phyloP scores from a whole-genome alignment of 2,113 vertebrate species.

The Rafetus swinhoei region DNA sequence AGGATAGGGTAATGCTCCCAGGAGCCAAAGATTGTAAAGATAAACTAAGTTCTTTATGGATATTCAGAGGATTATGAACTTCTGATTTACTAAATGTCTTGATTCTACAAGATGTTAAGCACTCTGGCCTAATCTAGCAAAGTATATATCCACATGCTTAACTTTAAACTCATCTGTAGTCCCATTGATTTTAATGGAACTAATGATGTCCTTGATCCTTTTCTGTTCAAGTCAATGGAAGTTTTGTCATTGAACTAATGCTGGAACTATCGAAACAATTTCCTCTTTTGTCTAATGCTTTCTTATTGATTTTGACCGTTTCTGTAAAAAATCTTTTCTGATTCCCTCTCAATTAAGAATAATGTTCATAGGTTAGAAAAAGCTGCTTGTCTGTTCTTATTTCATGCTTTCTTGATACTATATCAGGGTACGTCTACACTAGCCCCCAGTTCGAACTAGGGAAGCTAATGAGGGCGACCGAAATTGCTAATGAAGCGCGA shows the following conservation, averaged over 20 bases:
- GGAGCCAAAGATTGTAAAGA: background rate
- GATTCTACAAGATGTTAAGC: background rate
- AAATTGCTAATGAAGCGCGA: no score
- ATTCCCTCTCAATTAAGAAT: background rate
- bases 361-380: background rate
- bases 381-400: background rate
- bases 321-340: background rate
- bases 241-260: background rate
- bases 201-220: background rate
- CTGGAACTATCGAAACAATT: background rate
- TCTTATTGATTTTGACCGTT: background rate
- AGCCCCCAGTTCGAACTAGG: no score
- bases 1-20: constrained; percentile 1
- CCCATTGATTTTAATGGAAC: background rate
- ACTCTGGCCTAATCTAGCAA: background rate
- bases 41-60: background rate
- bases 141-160: background rate
- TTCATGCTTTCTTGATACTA: background rate
- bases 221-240: background rate
- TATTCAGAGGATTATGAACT: background rate
- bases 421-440: no score
- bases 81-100: background rate
- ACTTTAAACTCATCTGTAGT: background rate
- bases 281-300: background rate
- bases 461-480: no score